Evolutionary conservation across 2,797 vertebrate genomes (phyloP).

Genomic region (Tolypeutes matacus): DNA sequence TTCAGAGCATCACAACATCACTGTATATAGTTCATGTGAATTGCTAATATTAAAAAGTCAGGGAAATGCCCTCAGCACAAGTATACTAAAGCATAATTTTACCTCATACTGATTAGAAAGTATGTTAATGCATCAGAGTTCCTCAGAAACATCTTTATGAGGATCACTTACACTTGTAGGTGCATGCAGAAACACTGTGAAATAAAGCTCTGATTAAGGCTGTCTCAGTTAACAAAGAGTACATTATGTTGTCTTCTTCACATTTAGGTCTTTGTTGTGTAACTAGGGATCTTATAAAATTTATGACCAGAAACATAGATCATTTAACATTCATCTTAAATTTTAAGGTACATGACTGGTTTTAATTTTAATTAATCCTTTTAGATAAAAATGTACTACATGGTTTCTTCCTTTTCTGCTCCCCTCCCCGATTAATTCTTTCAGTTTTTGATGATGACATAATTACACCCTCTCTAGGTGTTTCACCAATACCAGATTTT

Average conservation of each 20-base stretch:
- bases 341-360: neutral
- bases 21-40: neutral
- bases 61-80: neutral
- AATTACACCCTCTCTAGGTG: neutral
- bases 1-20: neutral
- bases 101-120: neutral
- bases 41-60: neutral
- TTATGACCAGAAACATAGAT: neutral
- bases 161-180: neutral
- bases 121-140: neutral
- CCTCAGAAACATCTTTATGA: neutral
- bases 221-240: neutral
- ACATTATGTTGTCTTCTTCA: slow-evolving; percentile 26
- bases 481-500: neutral
- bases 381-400: neutral
- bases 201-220: neutral
- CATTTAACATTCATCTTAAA: slow-evolving; percentile 20
- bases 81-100: neutral
- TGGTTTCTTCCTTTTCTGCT: neutral
- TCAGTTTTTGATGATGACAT: slow-evolving; percentile 9
- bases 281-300: slow-evolving; percentile 41
- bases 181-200: neutral
- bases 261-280: neutral
- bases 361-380: slow-evolving; percentile 44
- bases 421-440: neutral